phyloP scores from a whole-genome alignment of 2,797 vertebrate genomes.

The Hozukius guyotensis region DNA sequence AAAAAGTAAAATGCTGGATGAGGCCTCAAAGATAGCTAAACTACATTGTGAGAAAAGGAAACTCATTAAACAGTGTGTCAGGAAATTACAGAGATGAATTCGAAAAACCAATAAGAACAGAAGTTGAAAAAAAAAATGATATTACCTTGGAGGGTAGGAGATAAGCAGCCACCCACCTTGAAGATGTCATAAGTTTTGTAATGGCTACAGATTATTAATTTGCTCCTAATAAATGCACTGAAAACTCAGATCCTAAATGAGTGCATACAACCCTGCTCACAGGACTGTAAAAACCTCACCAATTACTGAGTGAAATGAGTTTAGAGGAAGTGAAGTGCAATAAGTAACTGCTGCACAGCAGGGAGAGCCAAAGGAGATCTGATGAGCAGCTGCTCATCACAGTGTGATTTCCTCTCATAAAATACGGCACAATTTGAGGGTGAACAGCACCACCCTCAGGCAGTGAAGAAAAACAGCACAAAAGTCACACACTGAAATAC shows the following conservation, averaged over 20 bases:
- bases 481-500: too few relatives aligned
- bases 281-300: neutral
- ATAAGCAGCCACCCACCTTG: neutral
- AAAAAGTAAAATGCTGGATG: neutral
- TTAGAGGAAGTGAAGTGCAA: neutral
- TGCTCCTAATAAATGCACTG: neutral
- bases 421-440: too few relatives aligned
- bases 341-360: neutral
- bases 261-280: neutral
- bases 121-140: neutral
- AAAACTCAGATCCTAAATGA: neutral
- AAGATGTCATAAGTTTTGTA: neutral
- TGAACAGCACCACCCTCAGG: too few relatives aligned
- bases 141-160: neutral
- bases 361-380: neutral
- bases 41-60: neutral
- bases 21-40: neutral
- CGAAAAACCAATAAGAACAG: neutral
- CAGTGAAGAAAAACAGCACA: too few relatives aligned
- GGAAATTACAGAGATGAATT: neutral
- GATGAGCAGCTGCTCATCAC: neutral
- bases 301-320: neutral
- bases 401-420: neutral
- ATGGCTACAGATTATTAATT: neutral
- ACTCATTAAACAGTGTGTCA: neutral